phyloP scores from a whole-genome alignment of 37 sponge, comb jelly and placozoan species.

The Halichondria panicea region DNA sequence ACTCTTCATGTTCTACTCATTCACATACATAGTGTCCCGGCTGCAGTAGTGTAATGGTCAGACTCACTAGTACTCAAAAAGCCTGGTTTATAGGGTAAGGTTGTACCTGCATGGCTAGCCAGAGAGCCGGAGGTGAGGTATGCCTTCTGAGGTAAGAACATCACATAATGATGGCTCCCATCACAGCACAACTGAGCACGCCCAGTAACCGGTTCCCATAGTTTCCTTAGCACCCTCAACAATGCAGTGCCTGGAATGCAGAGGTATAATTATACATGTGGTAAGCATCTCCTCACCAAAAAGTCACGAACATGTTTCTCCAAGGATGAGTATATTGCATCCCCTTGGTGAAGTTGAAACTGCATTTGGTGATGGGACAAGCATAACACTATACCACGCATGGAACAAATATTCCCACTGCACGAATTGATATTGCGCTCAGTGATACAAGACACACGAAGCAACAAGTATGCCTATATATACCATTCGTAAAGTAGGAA shows the following conservation, averaged over 20 bases:
- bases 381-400: constrained; percentile 52
- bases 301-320: constrained; percentile 57
- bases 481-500: too few relatives aligned
- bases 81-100: too few relatives aligned
- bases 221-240: constrained; percentile 51
- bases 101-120: constrained; percentile 83
- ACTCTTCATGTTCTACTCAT: too few relatives aligned
- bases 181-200: constrained; percentile 10
- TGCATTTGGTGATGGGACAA: too few relatives aligned
- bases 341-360: constrained; percentile 40
- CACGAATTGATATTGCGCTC: too few relatives aligned
- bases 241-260: constrained; percentile 65
- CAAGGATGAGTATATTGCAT: constrained; percentile 65
- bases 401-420: too few relatives aligned
- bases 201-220: constrained; percentile 55
- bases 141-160: constrained; percentile 83
- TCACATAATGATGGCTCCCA: constrained; percentile 35
- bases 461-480: too few relatives aligned
- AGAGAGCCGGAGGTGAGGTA: constrained; percentile 82
- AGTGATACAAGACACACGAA: too few relatives aligned
- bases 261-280: neutral
- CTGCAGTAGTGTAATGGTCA: too few relatives aligned
- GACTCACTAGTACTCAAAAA: too few relatives aligned
- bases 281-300: neutral
- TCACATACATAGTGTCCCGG: too few relatives aligned